These are phyloP conservation scores for Dasypus novemcinctus DNA, from an alignment of 2,113 vertebrate species.

Conservation along the genomic window DNA sequence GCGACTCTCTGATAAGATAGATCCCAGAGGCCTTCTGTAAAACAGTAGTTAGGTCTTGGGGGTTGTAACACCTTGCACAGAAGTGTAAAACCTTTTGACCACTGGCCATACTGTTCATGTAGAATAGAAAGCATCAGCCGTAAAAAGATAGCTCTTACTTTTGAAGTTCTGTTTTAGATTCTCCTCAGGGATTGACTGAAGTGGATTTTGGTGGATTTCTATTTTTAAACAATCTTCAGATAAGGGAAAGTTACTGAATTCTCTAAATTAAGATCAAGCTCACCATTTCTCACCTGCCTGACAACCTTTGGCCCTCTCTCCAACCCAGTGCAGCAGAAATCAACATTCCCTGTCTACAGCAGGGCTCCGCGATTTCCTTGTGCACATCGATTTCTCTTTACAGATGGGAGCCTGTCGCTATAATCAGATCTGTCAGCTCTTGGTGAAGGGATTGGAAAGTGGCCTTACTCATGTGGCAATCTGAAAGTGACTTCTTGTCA, in stretches of 20 bases:
- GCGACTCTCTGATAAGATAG: neutral
- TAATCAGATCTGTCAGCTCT: slow-evolving; percentile 65
- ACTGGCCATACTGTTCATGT: neutral
- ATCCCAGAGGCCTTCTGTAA: neutral
- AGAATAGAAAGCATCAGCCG: neutral
- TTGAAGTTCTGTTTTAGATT: slow-evolving; percentile 42
- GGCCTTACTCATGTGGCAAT: slow-evolving; percentile 58
- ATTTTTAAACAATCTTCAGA: slow-evolving; percentile 29
- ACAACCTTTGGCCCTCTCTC: neutral
- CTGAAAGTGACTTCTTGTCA: slow-evolving; percentile 8
- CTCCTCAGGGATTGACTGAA: slow-evolving; percentile 4
- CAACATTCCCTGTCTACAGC: neutral
- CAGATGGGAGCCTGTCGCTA: neutral
- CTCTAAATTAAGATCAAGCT: slow-evolving; percentile 25
- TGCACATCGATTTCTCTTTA: slow-evolving; percentile 42
- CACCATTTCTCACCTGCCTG: neutral
- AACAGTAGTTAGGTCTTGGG: neutral
- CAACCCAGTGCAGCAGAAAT: neutral
- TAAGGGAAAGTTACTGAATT: slow-evolving; percentile 35
- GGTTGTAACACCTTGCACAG: neutral
- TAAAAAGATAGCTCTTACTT: neutral
- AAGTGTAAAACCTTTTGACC: neutral
- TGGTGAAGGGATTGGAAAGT: slow-evolving; percentile 43
- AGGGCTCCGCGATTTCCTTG: slow-evolving; percentile 39
- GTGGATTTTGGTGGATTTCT: slow-evolving; percentile 14